Conservation (phyloP, 2,113 vertebrate species). For the Myiopsitta monachus region DNA sequence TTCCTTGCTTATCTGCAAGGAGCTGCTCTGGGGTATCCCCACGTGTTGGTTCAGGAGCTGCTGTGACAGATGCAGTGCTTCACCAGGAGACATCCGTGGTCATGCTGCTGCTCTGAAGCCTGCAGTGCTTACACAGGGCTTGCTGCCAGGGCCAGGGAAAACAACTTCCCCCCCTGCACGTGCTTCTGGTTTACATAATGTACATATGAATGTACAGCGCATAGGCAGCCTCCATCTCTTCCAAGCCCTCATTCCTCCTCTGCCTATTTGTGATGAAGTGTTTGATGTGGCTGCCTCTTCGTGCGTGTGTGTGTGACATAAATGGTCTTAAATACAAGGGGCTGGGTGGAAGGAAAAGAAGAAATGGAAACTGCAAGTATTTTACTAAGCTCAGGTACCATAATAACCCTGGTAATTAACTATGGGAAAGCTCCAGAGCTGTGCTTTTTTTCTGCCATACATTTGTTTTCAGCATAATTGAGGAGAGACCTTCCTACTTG, state of each 20-base stretch:
- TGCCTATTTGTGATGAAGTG: not conserved
- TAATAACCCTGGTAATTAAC: not conserved
- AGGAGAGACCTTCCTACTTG: not conserved
- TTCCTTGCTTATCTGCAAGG: not conserved
- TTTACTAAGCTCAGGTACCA: not conserved
- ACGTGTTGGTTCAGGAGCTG: not conserved
- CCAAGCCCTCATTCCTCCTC: not conserved
- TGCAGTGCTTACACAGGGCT: not conserved
- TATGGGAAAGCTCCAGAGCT: not conserved
- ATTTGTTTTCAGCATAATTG: not conserved
- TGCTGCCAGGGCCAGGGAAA: not conserved
- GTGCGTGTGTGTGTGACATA: not conserved
- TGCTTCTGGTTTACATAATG: constrained; percentile 31
- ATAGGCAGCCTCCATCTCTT: not conserved
- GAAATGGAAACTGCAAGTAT: not conserved
- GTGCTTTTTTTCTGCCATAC: not conserved
- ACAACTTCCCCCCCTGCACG: not conserved
- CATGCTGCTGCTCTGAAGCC: not conserved
- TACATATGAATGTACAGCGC: not conserved
- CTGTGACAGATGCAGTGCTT: not conserved
- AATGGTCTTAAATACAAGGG: not conserved
- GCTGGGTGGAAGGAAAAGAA: not conserved
- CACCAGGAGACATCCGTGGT: rapidly evolving
- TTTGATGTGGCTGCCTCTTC: constrained; percentile 30
- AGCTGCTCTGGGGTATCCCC: not conserved